Evolutionary conservation across 2,113 vertebrate genomes (phyloP).

Genomic region (Cricetomys ansorgei): DNA sequence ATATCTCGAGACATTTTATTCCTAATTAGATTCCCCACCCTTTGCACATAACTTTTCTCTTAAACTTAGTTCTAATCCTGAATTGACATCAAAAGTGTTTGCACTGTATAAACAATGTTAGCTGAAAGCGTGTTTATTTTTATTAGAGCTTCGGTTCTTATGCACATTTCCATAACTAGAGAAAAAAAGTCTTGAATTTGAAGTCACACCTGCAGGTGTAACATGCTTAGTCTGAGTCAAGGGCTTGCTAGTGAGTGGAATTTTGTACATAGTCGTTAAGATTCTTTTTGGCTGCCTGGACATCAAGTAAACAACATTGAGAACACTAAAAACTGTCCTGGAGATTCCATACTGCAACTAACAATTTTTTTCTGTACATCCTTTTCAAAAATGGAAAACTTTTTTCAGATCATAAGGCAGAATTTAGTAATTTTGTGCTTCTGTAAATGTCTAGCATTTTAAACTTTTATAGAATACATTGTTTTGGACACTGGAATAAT

Average conservation of each 20-base stretch:
- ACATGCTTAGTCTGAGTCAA: constrained; percentile 32
- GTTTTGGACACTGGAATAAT: constrained; percentile 74
- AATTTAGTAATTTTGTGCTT: constrained; percentile 75
- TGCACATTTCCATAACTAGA: constrained; percentile 55
- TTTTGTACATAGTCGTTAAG: constrained; percentile 37
- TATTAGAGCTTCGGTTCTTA: constrained; percentile 49
- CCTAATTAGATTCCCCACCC: constrained; percentile 56
- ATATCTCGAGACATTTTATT: constrained; percentile 68
- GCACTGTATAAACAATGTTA: constrained; percentile 58
- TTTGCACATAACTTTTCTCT: constrained; percentile 71
- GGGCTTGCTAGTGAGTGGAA: constrained; percentile 52
- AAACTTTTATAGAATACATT: constrained; percentile 73
- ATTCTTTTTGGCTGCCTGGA: constrained; percentile 58
- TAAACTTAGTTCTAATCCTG: constrained; percentile 64
- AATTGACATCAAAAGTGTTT: constrained; percentile 64
- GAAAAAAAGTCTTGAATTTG: constrained; percentile 41
- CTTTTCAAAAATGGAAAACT: constrained; percentile 69
- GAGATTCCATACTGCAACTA: constrained; percentile 9
- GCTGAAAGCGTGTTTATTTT: constrained; percentile 62
- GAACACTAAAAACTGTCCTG: constrained; percentile 66
- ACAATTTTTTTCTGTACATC: constrained; percentile 35
- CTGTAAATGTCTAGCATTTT: constrained; percentile 71
- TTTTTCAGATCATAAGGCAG: constrained; percentile 76
- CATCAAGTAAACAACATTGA: constrained; percentile 58
- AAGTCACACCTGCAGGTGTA: constrained; percentile 32